A percentile compares a stretch with the other conserved stretches of the same genome.
These are phyloP conservation scores for Drosophila melanica DNA, from an alignment of 1,140 invertebrate genomes.

Conservation along the genomic window DNA sequence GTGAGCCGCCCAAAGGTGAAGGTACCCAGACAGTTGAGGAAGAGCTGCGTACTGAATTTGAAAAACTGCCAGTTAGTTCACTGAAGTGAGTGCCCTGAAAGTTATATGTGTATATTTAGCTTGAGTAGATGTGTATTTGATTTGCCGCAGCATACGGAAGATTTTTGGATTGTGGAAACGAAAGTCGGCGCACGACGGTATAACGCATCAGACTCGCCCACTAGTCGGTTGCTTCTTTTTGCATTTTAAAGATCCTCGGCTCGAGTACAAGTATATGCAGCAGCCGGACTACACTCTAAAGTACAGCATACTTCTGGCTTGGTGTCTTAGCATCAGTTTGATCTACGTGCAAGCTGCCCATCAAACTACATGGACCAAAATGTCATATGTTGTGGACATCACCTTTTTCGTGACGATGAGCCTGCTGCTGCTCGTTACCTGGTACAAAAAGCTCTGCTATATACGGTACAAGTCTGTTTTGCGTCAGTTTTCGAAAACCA, in stretches of 20 bases:
- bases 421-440: slow-evolving; percentile 69
- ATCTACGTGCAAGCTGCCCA: slow-evolving; percentile 36
- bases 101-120: neutral
- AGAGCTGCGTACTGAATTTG: slow-evolving; percentile 55
- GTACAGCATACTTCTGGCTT: slow-evolving; percentile 60
- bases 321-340: slow-evolving; percentile 34
- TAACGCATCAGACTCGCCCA: neutral
- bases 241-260: slow-evolving; percentile 57
- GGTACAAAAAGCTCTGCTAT: slow-evolving; percentile 83
- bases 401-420: slow-evolving; percentile 45
- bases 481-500: slow-evolving; percentile 83
- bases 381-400: neutral
- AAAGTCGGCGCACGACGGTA: neutral
- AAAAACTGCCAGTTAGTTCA: slow-evolving; percentile 70
- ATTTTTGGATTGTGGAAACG: slow-evolving; percentile 5
- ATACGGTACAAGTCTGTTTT: slow-evolving; percentile 85
- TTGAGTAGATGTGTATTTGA: neutral
- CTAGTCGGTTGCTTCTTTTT: slow-evolving; percentile 36
- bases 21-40: neutral
- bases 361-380: rapidly evolving
- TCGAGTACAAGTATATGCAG: slow-evolving; percentile 61
- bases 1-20: too few relatives aligned
- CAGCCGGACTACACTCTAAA: slow-evolving; percentile 74
- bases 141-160: slow-evolving; percentile 10
- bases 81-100: slow-evolving; percentile 50